Evolutionary conservation across 2,113 vertebrate genomes (phyloP).

Genomic region (Datnioides undecimradiatus): DNA sequence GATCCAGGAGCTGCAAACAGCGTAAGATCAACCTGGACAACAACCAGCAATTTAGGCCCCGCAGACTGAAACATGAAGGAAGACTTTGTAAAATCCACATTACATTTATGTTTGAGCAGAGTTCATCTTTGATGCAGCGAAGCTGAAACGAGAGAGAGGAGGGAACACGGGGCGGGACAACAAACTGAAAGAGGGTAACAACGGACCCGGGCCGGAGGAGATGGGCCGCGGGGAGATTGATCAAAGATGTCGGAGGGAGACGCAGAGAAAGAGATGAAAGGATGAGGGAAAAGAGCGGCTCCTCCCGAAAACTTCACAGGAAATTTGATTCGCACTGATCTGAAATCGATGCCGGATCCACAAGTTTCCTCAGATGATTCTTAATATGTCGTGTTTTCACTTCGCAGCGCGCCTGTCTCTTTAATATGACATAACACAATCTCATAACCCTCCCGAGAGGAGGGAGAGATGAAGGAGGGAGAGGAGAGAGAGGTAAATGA

Average conservation of each 20-base stretch:
- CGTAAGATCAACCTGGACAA: background rate
- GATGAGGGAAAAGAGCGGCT: background rate
- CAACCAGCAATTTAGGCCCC: background rate
- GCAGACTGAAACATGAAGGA: no score
- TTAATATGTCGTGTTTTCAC: constrained; percentile 23
- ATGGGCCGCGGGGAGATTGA: constrained; percentile 5
- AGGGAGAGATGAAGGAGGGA: background rate
- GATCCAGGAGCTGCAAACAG: no score
- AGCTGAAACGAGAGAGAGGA: constrained; percentile 3
- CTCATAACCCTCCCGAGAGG: constrained; percentile 21
- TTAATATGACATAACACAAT: constrained; percentile 54
- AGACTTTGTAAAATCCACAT: no score
- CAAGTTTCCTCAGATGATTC: constrained; percentile 20
- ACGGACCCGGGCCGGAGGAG: background rate
- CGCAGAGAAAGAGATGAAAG: constrained; percentile 11
- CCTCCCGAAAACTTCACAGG: background rate
- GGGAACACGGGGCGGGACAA: background rate
- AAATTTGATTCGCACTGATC: constrained; percentile 32
- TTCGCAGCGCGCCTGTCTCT: constrained; percentile 38
- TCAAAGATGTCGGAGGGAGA: constrained; percentile 11
- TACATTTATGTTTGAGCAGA: background rate
- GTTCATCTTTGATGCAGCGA: background rate
- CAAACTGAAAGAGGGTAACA: background rate
- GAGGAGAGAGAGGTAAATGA: constrained; percentile 2
- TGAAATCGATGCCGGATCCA: constrained; percentile 20